Conservation (phyloP, 2,888 invertebrate genomes). For the Drepanosiphum platanoidis region DNA sequence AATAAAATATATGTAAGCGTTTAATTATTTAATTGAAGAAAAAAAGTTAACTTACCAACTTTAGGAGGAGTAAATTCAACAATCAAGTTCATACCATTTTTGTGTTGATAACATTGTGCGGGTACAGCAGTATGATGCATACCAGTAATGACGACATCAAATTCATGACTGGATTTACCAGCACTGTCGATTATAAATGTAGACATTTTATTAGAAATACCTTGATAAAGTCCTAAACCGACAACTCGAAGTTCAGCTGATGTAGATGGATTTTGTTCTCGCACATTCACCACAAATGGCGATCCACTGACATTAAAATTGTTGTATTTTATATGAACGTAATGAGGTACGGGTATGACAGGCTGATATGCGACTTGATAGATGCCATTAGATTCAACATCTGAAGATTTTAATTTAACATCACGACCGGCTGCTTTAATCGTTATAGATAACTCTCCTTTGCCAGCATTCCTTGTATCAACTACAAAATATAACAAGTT, state of each 20-base stretch:
- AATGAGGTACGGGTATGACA: constrained; percentile 85
- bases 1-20: neutral
- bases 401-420: constrained; percentile 83
- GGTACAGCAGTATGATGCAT: constrained; percentile 84
- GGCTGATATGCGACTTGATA: constrained; percentile 91
- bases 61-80: constrained; percentile 91
- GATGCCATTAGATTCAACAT: constrained; percentile 76
- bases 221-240: constrained; percentile 86
- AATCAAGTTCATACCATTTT: constrained; percentile 87
- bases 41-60: constrained; percentile 70
- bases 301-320: constrained; percentile 77
- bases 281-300: constrained; percentile 73
- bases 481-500: constrained; percentile 68
- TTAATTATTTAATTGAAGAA: neutral
- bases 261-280: constrained; percentile 72
- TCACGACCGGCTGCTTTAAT: constrained; percentile 84
- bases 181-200: constrained; percentile 90
- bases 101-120: constrained; percentile 94
- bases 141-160: constrained; percentile 89
- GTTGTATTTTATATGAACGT: constrained; percentile 86
- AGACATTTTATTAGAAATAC: constrained; percentile 82
- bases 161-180: constrained; percentile 85
- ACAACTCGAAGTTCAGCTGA: constrained; percentile 81
- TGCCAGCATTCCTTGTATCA: constrained; percentile 82
- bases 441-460: constrained; percentile 82